These are phyloP conservation scores for Peromyscus aztecus DNA, from an alignment of 2,797 vertebrate genomes.

Conservation along the genomic window DNA sequence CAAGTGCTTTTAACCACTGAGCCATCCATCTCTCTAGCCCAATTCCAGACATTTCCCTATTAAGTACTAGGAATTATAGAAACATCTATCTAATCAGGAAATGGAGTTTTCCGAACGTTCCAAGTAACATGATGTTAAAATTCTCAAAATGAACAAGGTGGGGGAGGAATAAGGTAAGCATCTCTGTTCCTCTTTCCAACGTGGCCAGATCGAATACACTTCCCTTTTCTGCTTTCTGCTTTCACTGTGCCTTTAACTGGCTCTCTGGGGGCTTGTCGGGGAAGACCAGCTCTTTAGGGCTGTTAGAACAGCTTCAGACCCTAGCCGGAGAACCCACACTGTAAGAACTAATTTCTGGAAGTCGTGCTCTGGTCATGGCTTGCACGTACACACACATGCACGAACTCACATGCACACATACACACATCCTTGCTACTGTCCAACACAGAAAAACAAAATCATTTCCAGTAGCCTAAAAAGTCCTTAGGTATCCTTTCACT, in stretches of 20 bases:
- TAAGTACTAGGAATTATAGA: neutral
- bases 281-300: neutral
- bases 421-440: too few relatives aligned
- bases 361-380: neutral
- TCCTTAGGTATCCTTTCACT: neutral
- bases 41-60: neutral
- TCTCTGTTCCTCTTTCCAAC: neutral
- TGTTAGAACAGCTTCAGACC: neutral
- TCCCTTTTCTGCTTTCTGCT: neutral
- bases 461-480: neutral
- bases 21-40: neutral
- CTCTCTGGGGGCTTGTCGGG: too few relatives aligned
- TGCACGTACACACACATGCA: neutral
- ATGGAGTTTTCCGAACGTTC: neutral
- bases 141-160: neutral
- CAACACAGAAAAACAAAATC: neutral
- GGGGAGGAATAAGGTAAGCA: neutral
- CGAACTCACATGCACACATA: too few relatives aligned
- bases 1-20: neutral
- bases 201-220: neutral
- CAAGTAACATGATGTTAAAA: neutral
- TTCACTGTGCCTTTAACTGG: neutral
- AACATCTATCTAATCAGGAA: neutral
- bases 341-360: neutral
- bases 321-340: neutral